phyloP scores from a whole-genome alignment of 2,797 vertebrate species.

The Strix occidentalis region DNA sequence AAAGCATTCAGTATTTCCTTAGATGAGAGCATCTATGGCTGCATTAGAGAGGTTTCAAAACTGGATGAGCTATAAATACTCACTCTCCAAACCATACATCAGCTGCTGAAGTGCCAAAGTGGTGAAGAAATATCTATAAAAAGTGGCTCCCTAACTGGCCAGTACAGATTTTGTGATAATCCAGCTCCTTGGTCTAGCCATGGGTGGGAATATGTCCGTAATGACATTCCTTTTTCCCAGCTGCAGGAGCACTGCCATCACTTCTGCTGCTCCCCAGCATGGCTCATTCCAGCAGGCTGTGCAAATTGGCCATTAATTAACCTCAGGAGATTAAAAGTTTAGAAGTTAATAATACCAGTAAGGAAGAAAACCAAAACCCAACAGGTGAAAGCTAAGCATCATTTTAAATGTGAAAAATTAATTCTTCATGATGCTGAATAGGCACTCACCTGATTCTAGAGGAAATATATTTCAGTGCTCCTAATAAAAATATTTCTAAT shows the following conservation, averaged over 20 bases:
- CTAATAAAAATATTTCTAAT: conserved; percentile 41
- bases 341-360: not conserved
- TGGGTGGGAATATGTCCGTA: not conserved
- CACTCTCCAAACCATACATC: not conserved
- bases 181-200: not conserved
- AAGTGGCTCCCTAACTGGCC: not conserved
- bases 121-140: not conserved
- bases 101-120: not conserved
- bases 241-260: not conserved
- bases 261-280: not conserved
- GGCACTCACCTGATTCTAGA: not conserved
- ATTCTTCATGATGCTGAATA: not conserved
- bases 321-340: not conserved
- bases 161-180: not conserved
- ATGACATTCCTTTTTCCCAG: not conserved
- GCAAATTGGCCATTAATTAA: not conserved
- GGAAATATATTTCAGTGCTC: not conserved
- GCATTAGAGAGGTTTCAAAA: not conserved
- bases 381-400: not conserved
- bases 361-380: not conserved
- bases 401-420: not conserved
- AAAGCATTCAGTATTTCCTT: not conserved
- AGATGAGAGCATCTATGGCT: not conserved
- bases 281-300: not conserved
- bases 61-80: not conserved